phyloP scores from a whole-genome alignment of 2,797 vertebrate genomes.

The Muscicapa comitata region DNA sequence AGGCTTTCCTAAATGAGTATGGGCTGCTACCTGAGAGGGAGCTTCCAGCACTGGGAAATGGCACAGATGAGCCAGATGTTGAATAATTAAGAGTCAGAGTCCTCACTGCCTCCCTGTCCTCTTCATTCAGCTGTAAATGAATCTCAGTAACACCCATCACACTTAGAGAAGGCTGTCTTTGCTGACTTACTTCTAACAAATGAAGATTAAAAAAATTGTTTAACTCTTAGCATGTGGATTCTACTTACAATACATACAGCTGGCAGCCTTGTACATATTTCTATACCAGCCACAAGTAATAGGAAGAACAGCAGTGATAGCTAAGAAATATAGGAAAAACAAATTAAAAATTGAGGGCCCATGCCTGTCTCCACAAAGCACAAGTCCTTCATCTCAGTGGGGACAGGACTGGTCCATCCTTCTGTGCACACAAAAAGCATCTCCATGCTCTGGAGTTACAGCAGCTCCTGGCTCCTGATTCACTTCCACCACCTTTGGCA shows the following conservation, averaged over 20 bases:
- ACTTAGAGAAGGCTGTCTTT: conserved; percentile 48
- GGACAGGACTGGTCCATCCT: background rate
- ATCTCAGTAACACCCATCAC: conserved; percentile 3
- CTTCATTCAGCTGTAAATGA: background rate
- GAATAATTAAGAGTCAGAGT: conserved; percentile 56
- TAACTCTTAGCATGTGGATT: background rate
- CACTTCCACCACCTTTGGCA: background rate
- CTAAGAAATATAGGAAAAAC: background rate
- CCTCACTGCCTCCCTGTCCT: background rate
- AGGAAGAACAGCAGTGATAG: background rate
- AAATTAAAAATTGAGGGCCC: background rate
- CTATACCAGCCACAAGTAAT: background rate
- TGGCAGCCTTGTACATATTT: background rate
- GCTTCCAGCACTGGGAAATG: conserved; percentile 68
- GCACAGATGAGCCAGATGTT: conserved; percentile 74
- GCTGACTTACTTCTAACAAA: background rate
- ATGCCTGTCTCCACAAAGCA: background rate
- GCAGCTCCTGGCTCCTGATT: background rate
- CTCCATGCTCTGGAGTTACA: rapidly evolving
- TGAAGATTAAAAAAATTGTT: background rate
- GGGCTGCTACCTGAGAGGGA: conserved; percentile 92
- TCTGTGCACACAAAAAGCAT: background rate
- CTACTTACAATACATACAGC: background rate
- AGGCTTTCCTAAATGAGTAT: conserved; percentile 94
- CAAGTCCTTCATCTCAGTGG: background rate